Evolutionary conservation across 2,888 invertebrate species (phyloP), one percentile per base, ranked within the genome.

Genomic region (Thymelicus sylvestris): DNA sequence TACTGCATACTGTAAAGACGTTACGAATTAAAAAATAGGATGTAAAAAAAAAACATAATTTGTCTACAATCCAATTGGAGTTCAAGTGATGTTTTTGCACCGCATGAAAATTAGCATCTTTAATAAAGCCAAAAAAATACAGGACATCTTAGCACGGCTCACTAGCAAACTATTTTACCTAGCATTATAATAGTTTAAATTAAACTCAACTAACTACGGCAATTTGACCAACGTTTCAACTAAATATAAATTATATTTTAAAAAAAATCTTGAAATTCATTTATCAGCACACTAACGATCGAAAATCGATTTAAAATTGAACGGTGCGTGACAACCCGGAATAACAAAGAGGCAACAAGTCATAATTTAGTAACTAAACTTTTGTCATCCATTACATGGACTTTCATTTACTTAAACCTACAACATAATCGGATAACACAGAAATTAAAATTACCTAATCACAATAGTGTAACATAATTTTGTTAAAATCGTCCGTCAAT

Each of bases 381-480:
- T 85, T 77, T 78, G 79, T 79, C 77, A 83, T 87, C 90, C 91
- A 91, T 91, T 86, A 81, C 48, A 91, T 91, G 90, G 90, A 89
- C 77, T 76, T 73, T 73, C 75, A 77, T 79, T 76, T 74, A 79
- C 79, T 81, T 84, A 85, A 75, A 83, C 79, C 82, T 86, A 81
- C 78, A 80, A 74, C 75, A 74, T 76, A 77, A 74, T 74, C 74
- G 78, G 83, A 80, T 79, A 83, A 82, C 31, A 31, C 82, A 80
- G 77, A 81, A 80, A 81, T 70, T 77, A 76, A 67, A 74, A 75
- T 79, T 76, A 79, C 70, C 77, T 82, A 83, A 79, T 77, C 78
- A 82, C 78, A 78, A 72, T 66, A 68, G 65, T 73, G 73, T 69
- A 71, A 78, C 72, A 80, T 75, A 79, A 76, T 76, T 78, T 77